Base-by-base conservation (phyloP, 53 echinoderm and acorn worm genomes). In the Patiria pectinifera region DNA sequence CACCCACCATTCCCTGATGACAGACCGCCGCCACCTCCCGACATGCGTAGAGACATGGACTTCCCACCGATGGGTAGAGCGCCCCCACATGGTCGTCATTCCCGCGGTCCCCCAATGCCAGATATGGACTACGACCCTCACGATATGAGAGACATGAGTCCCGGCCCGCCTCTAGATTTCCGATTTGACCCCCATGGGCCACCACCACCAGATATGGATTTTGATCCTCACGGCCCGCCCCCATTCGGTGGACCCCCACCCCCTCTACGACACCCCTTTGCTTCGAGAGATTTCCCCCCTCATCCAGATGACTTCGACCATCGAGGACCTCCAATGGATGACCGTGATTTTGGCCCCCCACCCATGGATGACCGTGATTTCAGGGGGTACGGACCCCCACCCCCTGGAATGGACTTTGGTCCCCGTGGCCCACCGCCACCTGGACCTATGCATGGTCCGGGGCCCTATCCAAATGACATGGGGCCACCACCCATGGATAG, bases 401-500 rank as follows among this genome's bases (percentile, higher is more conserved):
- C 89, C 7, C 89, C 91, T 48, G 87, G 89, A 46, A 71, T 53
- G 72, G 94, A 94, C 82, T 94, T 91, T 89, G 94, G 94, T 4
- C 87, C 88, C 8, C 87, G 45, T 71, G 93, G 93, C n/a, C 93
- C 89, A 11, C 89, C 88, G 45, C 86, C 81, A 69, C 86, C 92
- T 18, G 86, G 80, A 53, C 91, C 91, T 59, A 86, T 82, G 71
- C 91, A 85, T 83, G 91, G 86, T 75, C 95, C 93, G 75, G 92
- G 92, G n/a, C 95, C 92, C 46, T 85, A 89, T 85, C 85, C 69
- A 10, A 77, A 89, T 81, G 92, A 85, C 69, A 87, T 89, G 79
- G 78, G 89, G 48, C 89, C 92, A 19, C 92, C 92, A 16, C 95
- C 95, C 45, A 92, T 84, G 84, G 92, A 92, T 85, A 86, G 86